phyloP scores from a whole-genome alignment of 2,888 invertebrate species.

The Polydrusus tereticollis region DNA sequence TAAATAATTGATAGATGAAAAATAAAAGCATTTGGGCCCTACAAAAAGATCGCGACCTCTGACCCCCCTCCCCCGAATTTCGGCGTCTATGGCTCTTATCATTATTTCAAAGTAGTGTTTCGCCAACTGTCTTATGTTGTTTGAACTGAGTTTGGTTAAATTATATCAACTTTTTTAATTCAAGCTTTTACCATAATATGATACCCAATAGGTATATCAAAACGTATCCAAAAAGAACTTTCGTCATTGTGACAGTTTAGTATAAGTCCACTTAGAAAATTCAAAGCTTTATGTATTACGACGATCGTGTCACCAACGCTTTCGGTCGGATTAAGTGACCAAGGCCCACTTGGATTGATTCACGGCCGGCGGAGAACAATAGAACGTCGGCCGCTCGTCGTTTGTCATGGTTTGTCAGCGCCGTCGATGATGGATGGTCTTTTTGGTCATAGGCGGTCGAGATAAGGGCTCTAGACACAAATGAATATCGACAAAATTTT shows the following conservation, averaged over 20 bases:
- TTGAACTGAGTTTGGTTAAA: no score
- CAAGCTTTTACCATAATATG: no score
- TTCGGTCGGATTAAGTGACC: slow-evolving; percentile 59
- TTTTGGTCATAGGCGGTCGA: slow-evolving; percentile 40
- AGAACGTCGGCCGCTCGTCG: slow-evolving; percentile 47
- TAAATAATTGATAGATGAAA: no score
- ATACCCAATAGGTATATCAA: no score
- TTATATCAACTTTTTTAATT: no score
- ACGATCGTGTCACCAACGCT: slow-evolving; percentile 56
- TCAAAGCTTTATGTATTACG: slow-evolving; percentile 24
- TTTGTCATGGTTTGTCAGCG: slow-evolving; percentile 48
- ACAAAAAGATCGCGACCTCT: no score
- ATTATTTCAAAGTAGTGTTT: no score
- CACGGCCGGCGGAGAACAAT: slow-evolving; percentile 47
- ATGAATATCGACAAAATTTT: slow-evolving; percentile 32
- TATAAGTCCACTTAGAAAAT: slow-evolving; percentile 20
- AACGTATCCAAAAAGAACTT: neutral
- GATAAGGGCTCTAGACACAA: slow-evolving; percentile 38
- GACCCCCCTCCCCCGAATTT: no score
- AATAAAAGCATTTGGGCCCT: no score
- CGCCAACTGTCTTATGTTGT: no score
- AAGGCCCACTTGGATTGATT: slow-evolving; percentile 46
- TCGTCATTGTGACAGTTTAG: neutral
- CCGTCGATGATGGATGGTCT: slow-evolving; percentile 42
- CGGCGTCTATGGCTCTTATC: no score